Evolutionary conservation across 2,888 invertebrate genomes (phyloP), one percentile per base, ranked within the genome.

Genomic region (Arrhopalites spinosus): DNA sequence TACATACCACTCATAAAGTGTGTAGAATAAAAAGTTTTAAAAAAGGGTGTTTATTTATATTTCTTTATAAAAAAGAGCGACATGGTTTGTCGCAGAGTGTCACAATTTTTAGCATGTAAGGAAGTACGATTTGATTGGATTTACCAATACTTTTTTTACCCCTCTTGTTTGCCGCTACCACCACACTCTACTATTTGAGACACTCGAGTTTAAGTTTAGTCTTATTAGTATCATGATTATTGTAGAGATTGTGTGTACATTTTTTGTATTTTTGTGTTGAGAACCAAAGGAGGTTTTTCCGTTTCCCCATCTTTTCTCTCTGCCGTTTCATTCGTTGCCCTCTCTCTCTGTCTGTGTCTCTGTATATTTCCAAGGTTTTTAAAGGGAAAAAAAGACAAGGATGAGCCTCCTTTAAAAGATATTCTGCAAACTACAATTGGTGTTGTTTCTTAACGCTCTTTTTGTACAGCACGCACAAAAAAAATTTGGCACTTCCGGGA

Each of bases 401-500:
- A 36, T 36, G 36, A 36, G 36, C 36, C 36, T 36, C 36, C 17
- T 23, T 56, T 56, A 8, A 20, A 23, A 23, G 56, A 56, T 3
- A n/a, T 56, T 56, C 15, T 56, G 3, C 7, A 5, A 15, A 23
- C 7, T 3, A 23, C n/a, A 56, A 56, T 20, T 20, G 23, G 56
- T 15, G 56, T 23, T 20, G 23, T 56, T n/a, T 56, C n/a, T 2
- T 56, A 20, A 56, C 56, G 56, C 63, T 63, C 29, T 63, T 23
- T 63, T 25, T 25, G n/a, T 20, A 53, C 53, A 53, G 53, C 53
- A 53, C 53, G 53, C 17, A 53, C 53, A 53, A 17, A 15, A 59
- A 20, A 59, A 25, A 23, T 50, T 69, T 69, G 53, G 29, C 69
- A 69, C 69, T 69, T 69, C 69, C 69, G 69, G 69, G 56, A 47